Conservation (phyloP, 2,888 invertebrate species). For the Marronus borbonicus region DNA sequence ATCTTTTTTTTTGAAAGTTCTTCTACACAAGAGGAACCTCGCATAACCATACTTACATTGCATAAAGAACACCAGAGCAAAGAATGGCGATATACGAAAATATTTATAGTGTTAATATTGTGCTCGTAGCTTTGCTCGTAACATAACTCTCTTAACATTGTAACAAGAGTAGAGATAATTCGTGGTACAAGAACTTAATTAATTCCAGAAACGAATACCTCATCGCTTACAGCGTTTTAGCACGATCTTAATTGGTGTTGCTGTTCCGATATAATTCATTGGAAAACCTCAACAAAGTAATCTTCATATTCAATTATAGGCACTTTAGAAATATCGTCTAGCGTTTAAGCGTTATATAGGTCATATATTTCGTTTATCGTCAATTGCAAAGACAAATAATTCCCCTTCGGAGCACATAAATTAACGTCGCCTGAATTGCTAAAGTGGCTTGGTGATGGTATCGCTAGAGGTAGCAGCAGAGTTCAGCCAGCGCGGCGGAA, state of each 20-base stretch:
- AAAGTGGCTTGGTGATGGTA: conserved; percentile 36
- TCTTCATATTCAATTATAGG: conserved; percentile 37
- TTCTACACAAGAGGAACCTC: too few species aligned
- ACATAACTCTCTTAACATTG: background rate
- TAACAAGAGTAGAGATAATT: background rate
- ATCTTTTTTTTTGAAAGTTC: too few species aligned
- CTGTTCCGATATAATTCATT: conserved; percentile 12
- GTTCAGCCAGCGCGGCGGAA: conserved; percentile 3
- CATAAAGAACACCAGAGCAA: too few species aligned
- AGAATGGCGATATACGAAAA: too few species aligned
- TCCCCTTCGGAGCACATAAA: conserved; percentile 43
- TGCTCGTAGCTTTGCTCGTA: too few species aligned
- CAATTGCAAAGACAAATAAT: conserved; percentile 47
- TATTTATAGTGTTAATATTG: too few species aligned
- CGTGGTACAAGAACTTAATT: too few species aligned
- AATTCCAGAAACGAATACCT: background rate
- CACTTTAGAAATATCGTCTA: conserved; percentile 23
- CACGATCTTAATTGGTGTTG: conserved; percentile 9
- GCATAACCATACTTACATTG: too few species aligned
- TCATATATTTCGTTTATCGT: conserved; percentile 42
- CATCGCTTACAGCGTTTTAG: background rate
- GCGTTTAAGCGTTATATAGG: conserved; percentile 17
- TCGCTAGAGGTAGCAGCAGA: conserved; percentile 24
- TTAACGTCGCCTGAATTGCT: conserved; percentile 36
- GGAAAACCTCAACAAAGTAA: background rate